Evolutionary conservation across 2,113 vertebrate species (phyloP), one percentile per base, ranked within the genome.

Genomic region (Sterrhoptilus dennistouni): DNA sequence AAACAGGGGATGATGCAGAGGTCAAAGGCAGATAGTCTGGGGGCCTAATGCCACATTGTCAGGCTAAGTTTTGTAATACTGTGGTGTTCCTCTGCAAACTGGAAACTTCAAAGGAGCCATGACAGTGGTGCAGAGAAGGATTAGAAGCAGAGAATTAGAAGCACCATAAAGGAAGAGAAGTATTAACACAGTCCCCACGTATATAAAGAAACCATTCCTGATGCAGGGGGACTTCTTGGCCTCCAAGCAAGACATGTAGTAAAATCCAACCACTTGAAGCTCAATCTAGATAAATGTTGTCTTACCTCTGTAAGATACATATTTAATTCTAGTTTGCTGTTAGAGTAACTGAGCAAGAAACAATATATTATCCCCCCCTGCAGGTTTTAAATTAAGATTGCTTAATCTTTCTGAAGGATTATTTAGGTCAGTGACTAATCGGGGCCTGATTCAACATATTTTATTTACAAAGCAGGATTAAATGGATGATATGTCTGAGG

Each of bases 401-500:
- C 36, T 77, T 86, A 74, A 53, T 90, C 53, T 74, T 94, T 94
- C 49, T 63, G 35, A 83, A 82, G 82, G 82, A 92, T 92, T 95
- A 88, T 93, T 85, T 94, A 93, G 87, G 75, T 93, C 87, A 81
- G 59, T 93, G 84, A 83, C 54, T 91, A 93, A 94, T 83, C 38
- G 82, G 70, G 18, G 69, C 47, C 83, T 66, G 68, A 76, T 86
- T 93, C 85, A 83, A 83, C 9, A 21, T 45, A 72, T 86, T 92
- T 94, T 88, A 53, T 88, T 85, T 92, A 88, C 63, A 75, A 92
- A 92, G 79, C 47, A 5, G 2, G 89, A 78, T 95, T 95, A 92
- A 89, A 89, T 92, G 47, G 36, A 53, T 95, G 47, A 50, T 71
- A 76, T n/a, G n/a, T 76, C 45, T 85, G 54, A 94, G 59, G 42